These are phyloP conservation scores for Gymnopithys bicolor DNA, from an alignment of 2,797 vertebrate genomes.

Conservation along the genomic window DNA sequence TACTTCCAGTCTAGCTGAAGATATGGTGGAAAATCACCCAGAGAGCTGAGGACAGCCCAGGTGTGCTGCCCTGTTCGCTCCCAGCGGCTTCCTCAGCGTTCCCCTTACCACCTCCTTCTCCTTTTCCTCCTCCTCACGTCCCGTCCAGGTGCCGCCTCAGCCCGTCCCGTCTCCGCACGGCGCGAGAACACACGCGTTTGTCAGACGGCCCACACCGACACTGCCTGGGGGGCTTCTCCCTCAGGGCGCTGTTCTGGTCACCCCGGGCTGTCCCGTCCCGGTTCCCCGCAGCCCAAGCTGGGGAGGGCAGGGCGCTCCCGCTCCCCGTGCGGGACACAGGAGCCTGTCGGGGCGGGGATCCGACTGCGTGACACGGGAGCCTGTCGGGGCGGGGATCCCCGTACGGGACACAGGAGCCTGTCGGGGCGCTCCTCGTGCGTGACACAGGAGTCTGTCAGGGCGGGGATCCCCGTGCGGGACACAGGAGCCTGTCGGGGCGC, in stretches of 20 bases:
- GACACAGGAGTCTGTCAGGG: not conserved
- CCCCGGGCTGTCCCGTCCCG: not conserved
- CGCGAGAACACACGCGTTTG: not conserved
- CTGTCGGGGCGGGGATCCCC: too few species aligned
- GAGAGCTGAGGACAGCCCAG: not conserved
- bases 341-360: too few species aligned
- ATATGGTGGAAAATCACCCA: not conserved
- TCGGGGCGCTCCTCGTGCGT: too few species aligned
- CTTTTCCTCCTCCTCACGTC: not conserved
- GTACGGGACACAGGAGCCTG: not conserved
- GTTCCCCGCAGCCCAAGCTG: not conserved
- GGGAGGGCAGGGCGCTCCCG: rapidly evolving
- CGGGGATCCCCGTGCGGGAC: too few species aligned
- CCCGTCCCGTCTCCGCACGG: not conserved
- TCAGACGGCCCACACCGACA: not conserved
- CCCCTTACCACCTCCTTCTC: not conserved
- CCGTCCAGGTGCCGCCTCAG: not conserved
- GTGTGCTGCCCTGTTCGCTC: not conserved
- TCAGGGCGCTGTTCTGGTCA: not conserved
- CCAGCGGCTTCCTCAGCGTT: not conserved
- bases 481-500: not conserved
- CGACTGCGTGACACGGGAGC: not conserved
- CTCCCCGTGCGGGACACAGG: not conserved
- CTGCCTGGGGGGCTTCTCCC: not conserved
- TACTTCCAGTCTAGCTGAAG: not conserved